Evolutionary conservation across 2,797 vertebrate genomes (phyloP).

Genomic region (Spinus pinus): DNA sequence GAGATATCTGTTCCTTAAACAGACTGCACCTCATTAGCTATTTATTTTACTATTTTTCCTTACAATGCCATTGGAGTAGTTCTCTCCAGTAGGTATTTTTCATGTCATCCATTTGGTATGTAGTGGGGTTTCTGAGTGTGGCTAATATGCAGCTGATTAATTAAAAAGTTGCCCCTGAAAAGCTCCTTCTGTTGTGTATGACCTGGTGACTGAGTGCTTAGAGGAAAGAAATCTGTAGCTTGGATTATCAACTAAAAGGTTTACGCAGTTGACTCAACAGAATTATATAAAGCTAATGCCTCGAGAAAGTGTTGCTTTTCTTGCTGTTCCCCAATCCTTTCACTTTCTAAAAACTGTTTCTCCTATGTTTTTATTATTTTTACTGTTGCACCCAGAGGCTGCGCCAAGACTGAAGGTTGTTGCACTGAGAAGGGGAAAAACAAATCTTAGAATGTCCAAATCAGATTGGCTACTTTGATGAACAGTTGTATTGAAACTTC

Average conservation of each 20-base stretch:
- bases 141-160: not conserved
- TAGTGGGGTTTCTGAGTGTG: not conserved
- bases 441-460: not conserved
- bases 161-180: not conserved
- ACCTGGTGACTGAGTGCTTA: not conserved
- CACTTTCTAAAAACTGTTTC: not conserved
- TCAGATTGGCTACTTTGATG: not conserved
- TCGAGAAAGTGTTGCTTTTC: slow-evolving; percentile 14
- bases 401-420: not conserved
- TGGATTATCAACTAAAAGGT: not conserved
- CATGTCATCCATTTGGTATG: not conserved
- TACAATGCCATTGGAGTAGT: not conserved
- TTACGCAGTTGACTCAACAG: not conserved
- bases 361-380: not conserved
- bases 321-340: not conserved
- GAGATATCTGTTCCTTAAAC: not conserved
- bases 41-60: slow-evolving; percentile 17
- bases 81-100: not conserved
- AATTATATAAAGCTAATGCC: slow-evolving; percentile 22
- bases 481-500: not conserved
- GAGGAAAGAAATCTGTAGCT: not conserved
- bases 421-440: not conserved
- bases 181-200: not conserved
- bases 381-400: not conserved
- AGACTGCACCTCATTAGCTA: not conserved